phyloP scores from a whole-genome alignment of 2,113 vertebrate genomes.

The Myrmophylax atrothorax region DNA sequence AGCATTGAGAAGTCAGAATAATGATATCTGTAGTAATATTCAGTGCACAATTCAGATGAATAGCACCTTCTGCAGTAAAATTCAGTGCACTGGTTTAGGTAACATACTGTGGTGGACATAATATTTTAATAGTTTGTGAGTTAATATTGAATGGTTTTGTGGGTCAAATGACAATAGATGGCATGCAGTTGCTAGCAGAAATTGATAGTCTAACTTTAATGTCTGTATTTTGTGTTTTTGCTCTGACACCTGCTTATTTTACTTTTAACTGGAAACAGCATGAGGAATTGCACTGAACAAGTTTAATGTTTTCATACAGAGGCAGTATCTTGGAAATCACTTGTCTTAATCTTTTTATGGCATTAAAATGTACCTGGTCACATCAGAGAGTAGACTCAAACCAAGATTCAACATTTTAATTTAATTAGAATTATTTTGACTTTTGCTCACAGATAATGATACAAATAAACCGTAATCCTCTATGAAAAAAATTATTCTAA shows the following conservation, averaged over 20 bases:
- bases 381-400: not conserved
- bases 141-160: not conserved
- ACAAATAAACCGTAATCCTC: slow-evolving; percentile 2
- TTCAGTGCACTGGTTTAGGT: not conserved
- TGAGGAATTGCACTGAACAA: not conserved
- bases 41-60: not conserved
- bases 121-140: not conserved
- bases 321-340: not conserved
- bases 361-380: not conserved
- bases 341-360: not conserved
- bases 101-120: not conserved
- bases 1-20: not conserved
- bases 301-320: not conserved
- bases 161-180: not conserved
- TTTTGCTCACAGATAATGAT: not conserved
- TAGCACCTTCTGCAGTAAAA: not conserved
- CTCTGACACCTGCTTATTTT: not conserved
- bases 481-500: not conserved
- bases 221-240: not conserved
- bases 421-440: not conserved
- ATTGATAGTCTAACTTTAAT: not conserved
- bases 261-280: not conserved
- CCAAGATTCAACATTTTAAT: slow-evolving; percentile 4
- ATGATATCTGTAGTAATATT: not conserved
- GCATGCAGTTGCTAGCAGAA: not conserved